Conservation (phyloP, 2,888 invertebrate species). For the Synergus itoensis region DNA sequence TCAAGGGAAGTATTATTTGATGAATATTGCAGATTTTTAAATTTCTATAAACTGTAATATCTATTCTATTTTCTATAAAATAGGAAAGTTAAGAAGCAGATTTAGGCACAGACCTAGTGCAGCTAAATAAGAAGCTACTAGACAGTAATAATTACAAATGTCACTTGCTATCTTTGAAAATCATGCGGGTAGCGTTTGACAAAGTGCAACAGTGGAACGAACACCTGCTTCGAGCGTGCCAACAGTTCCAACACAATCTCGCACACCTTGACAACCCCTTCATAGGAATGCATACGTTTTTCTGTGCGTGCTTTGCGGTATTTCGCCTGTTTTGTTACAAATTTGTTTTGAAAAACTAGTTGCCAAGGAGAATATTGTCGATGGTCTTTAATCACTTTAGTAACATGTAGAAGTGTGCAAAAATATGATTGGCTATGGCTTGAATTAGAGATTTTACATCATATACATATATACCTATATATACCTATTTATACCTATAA, state of each 20-base stretch:
- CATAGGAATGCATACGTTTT: constrained; percentile 49
- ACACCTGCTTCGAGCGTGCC: constrained; percentile 74
- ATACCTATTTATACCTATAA: too few relatives aligned
- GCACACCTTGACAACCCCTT: constrained; percentile 62
- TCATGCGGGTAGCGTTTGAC: constrained; percentile 75
- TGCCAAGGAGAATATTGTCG: constrained; percentile 58
- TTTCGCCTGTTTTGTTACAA: constrained; percentile 53
- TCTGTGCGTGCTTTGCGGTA: constrained; percentile 15
- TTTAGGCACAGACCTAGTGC: too few relatives aligned
- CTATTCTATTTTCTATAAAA: too few relatives aligned
- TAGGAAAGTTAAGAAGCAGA: too few relatives aligned
- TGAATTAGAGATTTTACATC: neutral
- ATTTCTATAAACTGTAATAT: too few relatives aligned
- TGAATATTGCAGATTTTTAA: too few relatives aligned
- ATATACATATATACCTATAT: too few relatives aligned
- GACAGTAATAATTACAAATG: constrained; percentile 53
- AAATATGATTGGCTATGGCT: neutral
- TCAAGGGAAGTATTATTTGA: too few relatives aligned
- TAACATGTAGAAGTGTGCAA: neutral
- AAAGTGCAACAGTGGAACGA: constrained; percentile 50
- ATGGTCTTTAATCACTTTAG: neutral
- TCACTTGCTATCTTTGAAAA: constrained; percentile 73
- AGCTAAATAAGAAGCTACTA: neutral
- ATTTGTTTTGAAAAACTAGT: constrained; percentile 55
- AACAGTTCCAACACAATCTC: constrained; percentile 70